Percentiles rank a stretch among this genome's conserved stretches.
Conservation (phyloP, 2,797 vertebrate species). For the Luscinia megarhynchos region DNA sequence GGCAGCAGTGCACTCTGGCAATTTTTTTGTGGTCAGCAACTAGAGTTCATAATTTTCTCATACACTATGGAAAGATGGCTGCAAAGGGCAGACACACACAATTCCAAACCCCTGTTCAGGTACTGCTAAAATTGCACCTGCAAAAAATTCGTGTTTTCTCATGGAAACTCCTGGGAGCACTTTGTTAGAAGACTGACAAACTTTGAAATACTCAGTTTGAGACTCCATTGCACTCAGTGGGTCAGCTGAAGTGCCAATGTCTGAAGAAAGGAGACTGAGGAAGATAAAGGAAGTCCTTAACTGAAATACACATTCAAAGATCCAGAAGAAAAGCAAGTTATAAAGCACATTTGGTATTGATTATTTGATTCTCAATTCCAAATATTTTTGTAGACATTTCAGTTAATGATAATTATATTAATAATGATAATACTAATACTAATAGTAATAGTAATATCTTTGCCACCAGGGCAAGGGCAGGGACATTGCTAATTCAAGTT, state of each 20-base stretch:
- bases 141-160: not conserved
- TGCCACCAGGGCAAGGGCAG: not conserved
- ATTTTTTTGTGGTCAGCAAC: not conserved
- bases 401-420: not conserved
- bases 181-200: not conserved
- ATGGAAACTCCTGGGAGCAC: not conserved
- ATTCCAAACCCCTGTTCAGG: not conserved
- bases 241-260: not conserved
- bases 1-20: not conserved
- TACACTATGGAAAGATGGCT: not conserved
- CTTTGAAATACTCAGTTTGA: not conserved
- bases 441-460: not conserved
- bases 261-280: not conserved
- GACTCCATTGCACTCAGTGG: not conserved
- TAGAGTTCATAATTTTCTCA: not conserved
- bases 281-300: not conserved
- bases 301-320: not conserved
- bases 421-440: not conserved
- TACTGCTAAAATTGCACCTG: not conserved
- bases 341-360: not conserved
- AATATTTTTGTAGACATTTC: not conserved
- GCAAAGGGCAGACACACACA: not conserved
- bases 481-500: not conserved
- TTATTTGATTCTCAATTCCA: not conserved
- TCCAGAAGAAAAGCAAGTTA: not conserved